These are phyloP conservation scores for Leptobrachium leishanense DNA, from an alignment of 2,113 vertebrate genomes.

Conservation along the genomic window DNA sequence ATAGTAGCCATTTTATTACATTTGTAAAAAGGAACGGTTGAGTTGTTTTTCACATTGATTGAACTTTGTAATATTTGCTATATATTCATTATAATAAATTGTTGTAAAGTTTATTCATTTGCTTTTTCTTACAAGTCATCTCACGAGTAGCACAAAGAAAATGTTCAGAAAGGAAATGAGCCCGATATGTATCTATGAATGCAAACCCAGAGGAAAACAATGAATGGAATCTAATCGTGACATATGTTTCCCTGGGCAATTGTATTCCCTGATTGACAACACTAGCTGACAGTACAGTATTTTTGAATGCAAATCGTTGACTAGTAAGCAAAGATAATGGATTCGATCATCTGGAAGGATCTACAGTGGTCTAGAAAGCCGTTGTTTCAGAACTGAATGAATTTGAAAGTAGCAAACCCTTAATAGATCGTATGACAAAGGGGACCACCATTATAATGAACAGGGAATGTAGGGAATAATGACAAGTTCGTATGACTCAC, in stretches of 20 bases:
- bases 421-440: background rate
- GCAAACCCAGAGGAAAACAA: background rate
- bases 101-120: too few relatives aligned
- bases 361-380: background rate
- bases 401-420: background rate
- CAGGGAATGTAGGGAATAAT: background rate
- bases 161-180: background rate
- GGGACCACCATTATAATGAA: background rate
- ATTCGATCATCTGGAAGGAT: background rate
- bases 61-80: too few relatives aligned
- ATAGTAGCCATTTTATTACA: too few relatives aligned
- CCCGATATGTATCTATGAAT: background rate
- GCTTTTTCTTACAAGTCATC: too few relatives aligned
- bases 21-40: too few relatives aligned
- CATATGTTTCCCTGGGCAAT: background rate
- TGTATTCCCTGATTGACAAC: background rate
- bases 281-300: background rate
- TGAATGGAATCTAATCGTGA: background rate
- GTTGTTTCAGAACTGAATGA: background rate
- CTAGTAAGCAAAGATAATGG: background rate
- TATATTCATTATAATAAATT: too few relatives aligned
- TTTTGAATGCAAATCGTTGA: background rate
- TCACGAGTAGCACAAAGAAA: too few relatives aligned
- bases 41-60: too few relatives aligned
- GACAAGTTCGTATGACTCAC: too few relatives aligned